Base-by-base conservation (phyloP, 2,888 invertebrate species). In the Ditylenchus weischeri region DNA sequence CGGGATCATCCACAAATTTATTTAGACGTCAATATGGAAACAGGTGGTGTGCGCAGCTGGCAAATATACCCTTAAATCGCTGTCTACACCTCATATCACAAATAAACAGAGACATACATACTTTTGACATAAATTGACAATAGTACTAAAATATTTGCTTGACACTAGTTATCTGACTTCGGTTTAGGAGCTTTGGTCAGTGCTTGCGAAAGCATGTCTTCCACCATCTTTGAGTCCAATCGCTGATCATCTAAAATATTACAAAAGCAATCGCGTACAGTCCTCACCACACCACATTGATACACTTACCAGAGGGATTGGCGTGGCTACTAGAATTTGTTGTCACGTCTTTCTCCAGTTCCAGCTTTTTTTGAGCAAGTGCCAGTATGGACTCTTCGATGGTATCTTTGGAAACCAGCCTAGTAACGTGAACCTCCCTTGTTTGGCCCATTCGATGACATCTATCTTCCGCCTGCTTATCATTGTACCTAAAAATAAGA, bases 321-420 rank as follows among this genome's bases (percentile, higher is more conserved):
- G 43, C 43, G 3, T 54, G 23, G 13, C 29, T 54, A 13, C 23
- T 54, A 8, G 36, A 38, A 23, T 3, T 13, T 15, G 59, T 15
- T 7, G 86, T 86, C 62, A 96, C 89, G 84, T 94, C 91, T 83
- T 90, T 88, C 84, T 95, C 95, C 35, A 96, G 86, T 82, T 90
- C 90, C 38, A 96, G 88, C 84, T 96, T 96, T 83, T 91, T 91
- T 84, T 90, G 89, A 23, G 93, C 93, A 79, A 92, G 89, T 82
- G 90, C 88, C 79, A 90, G 88, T 88, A 96, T 95, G 49, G 90
- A 91, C 84, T 93, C 93, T 84, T 95, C 94, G 73, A 95, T 91
- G 15, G 93, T 92, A 64, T 89, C 90, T 78, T 90, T 88, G 70
- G 90, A 89, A 70, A 96, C 87, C 62, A 95, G 86, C 77, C 93